phyloP scores from a whole-genome alignment of 2,888 invertebrate genomes.

The Synergus umbraculus region DNA sequence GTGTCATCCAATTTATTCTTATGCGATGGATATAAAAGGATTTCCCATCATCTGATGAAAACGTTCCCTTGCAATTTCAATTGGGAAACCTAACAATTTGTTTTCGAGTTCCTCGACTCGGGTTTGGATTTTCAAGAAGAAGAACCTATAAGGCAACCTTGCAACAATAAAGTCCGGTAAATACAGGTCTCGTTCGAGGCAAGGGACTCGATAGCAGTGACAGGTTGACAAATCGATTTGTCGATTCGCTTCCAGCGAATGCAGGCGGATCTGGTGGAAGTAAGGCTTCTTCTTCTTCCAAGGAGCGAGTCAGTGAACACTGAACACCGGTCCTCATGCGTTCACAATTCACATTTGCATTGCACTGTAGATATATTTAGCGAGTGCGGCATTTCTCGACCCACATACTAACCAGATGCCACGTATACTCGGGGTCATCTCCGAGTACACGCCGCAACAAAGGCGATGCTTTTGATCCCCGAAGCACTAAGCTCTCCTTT shows the following conservation, averaged over 20 bases:
- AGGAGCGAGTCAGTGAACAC: slow-evolving; percentile 37
- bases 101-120: neutral
- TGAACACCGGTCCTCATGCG: slow-evolving; percentile 43
- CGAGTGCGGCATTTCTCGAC: slow-evolving; percentile 73
- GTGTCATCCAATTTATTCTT: no score
- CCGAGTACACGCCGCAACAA: slow-evolving; percentile 54
- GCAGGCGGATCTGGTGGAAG: slow-evolving; percentile 9
- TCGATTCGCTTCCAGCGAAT: slow-evolving; percentile 13
- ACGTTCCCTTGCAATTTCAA: neutral
- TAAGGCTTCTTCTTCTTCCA: slow-evolving; percentile 17
- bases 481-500: slow-evolving; percentile 24
- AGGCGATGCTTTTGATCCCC: slow-evolving; percentile 47
- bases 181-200: slow-evolving; percentile 30
- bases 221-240: slow-evolving; percentile 43
- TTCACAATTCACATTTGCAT: slow-evolving; percentile 48
- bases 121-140: slow-evolving; percentile 13
- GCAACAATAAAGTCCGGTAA: slow-evolving; percentile 38
- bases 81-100: neutral
- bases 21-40: no score
- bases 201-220: slow-evolving; percentile 41
- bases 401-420: slow-evolving; percentile 72
- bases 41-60: neutral
- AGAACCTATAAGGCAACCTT: slow-evolving; percentile 21
- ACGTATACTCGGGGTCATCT: slow-evolving; percentile 66
- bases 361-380: slow-evolving; percentile 68